Percentiles rank a stretch among this genome's conserved stretches.
Evolutionary conservation across 2,797 vertebrate species (phyloP).

Genomic region (Otolemur crassicaudatus): DNA sequence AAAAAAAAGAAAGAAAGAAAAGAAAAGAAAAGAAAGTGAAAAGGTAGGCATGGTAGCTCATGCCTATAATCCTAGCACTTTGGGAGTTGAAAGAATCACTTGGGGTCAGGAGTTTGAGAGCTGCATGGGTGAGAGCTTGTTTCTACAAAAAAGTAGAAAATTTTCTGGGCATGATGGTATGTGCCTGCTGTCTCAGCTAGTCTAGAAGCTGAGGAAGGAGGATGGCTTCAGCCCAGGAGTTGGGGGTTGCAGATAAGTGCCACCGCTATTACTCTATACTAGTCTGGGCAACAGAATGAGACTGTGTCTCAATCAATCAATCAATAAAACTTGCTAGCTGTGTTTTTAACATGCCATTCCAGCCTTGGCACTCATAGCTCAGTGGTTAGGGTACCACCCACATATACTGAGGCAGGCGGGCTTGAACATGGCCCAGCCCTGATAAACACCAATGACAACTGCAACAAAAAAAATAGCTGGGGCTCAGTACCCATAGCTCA

Average conservation of each 20-base stretch:
- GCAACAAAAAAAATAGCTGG: too few species aligned
- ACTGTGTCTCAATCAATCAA: background rate
- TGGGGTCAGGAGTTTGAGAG: background rate
- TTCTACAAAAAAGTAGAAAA: background rate
- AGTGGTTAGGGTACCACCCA: too few species aligned
- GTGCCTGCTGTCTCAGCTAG: background rate
- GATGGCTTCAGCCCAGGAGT: background rate
- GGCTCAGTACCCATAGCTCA: too few species aligned
- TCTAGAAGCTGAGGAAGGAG: background rate
- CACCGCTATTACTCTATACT: background rate
- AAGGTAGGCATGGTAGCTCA: background rate
- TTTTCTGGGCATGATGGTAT: background rate
- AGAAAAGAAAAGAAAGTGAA: too few species aligned
- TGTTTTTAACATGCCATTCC: conserved; percentile 13
- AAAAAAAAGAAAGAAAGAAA: too few species aligned
- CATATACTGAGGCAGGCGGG: too few species aligned
- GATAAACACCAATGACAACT: too few species aligned
- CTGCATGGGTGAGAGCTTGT: background rate
- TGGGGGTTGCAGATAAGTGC: background rate
- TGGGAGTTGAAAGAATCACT: background rate
- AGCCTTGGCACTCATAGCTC: background rate
- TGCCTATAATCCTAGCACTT: background rate
- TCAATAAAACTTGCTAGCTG: background rate
- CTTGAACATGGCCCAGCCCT: too few species aligned
- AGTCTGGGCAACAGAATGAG: background rate